These are phyloP conservation scores for Ethmia dodecea DNA, from an alignment of 2,888 invertebrate species.

Conservation along the genomic window DNA sequence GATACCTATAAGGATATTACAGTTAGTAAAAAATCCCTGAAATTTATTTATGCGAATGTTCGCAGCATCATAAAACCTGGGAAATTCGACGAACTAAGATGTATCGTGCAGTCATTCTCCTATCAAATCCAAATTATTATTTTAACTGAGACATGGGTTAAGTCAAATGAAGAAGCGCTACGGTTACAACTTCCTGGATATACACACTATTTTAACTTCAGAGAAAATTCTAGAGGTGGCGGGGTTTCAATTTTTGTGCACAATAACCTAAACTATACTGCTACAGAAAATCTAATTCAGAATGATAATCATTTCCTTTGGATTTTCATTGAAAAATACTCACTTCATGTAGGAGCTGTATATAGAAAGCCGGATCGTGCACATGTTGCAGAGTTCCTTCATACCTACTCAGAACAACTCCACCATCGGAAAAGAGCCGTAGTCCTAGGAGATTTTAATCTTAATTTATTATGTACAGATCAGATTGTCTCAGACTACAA, in stretches of 20 bases:
- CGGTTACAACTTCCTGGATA: background rate
- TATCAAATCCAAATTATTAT: background rate
- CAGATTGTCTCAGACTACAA: too few species aligned
- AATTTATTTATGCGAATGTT: background rate
- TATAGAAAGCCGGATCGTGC: background rate
- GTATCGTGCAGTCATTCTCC: background rate
- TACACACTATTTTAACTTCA: background rate
- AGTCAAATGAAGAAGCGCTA: background rate
- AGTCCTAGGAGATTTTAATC: too few species aligned
- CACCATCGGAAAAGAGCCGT: background rate
- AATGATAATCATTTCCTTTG: background rate
- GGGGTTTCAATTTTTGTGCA: background rate
- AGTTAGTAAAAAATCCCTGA: background rate
- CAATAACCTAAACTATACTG: background rate
- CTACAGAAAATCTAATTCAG: background rate
- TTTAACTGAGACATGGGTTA: background rate
- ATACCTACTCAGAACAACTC: background rate
- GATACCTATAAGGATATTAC: background rate
- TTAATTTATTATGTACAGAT: too few species aligned
- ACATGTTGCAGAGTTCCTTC: background rate
- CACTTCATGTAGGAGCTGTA: background rate
- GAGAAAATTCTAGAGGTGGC: background rate
- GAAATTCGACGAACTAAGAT: background rate
- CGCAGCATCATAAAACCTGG: background rate
- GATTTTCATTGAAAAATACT: background rate